Conservation (phyloP, 2,113 vertebrate species). For the Furnarius figulus region DNA sequence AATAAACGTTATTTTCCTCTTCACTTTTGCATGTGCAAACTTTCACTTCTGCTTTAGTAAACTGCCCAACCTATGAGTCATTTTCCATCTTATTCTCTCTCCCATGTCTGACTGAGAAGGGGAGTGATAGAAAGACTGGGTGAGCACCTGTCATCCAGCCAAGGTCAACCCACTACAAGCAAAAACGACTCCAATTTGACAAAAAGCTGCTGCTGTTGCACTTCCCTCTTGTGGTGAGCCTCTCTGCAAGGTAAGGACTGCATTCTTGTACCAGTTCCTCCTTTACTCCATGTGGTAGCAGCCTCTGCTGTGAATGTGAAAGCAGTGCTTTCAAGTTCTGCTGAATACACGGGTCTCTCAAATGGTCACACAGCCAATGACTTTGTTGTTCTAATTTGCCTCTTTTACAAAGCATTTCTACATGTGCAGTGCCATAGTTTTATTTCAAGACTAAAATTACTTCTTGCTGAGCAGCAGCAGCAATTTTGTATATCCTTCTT, state of each 20-base stretch:
- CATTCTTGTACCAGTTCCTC: neutral
- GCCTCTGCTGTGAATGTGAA: neutral
- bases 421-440: fast-evolving
- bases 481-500: neutral
- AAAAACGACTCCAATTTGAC: neutral
- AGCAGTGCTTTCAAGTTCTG: neutral
- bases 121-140: neutral
- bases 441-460: neutral
- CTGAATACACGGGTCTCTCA: neutral
- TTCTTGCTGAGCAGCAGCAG: neutral
- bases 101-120: neutral
- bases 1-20: neutral
- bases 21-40: neutral
- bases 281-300: neutral
- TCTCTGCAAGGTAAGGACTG: neutral
- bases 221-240: neutral
- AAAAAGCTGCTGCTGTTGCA: neutral
- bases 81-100: neutral
- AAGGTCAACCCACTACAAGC: neutral
- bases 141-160: neutral
- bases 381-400: neutral
- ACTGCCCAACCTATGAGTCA: neutral
- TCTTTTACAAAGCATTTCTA: neutral
- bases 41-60: neutral
- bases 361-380: neutral